Evolutionary conservation across 1,140 invertebrate species (phyloP).

Genomic region (Anoplolepis gracilipes): DNA sequence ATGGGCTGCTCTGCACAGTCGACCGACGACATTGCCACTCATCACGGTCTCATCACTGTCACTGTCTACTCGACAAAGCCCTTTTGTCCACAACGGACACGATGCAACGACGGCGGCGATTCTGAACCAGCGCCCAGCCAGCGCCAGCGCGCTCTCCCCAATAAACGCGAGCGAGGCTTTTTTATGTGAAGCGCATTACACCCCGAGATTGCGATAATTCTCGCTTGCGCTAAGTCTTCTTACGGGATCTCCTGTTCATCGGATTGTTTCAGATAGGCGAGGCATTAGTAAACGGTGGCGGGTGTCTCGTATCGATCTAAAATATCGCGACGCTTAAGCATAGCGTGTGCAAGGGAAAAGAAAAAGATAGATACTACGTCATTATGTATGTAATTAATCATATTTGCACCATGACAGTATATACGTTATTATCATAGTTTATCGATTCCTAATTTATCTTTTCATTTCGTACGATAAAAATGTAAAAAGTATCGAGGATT

Average conservation of each 20-base stretch:
- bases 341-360: not conserved
- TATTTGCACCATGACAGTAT: not conserved
- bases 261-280: slow-evolving; percentile 41
- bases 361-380: not conserved
- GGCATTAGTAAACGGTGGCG: not conserved
- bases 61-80: slow-evolving; percentile 76
- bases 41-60: slow-evolving; percentile 77
- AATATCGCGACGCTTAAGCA: slow-evolving; percentile 20
- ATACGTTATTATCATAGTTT: not conserved
- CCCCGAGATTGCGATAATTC: slow-evolving; percentile 69
- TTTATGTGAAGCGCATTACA: slow-evolving; percentile 53
- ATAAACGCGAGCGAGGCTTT: slow-evolving; percentile 67
- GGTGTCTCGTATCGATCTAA: slow-evolving; percentile 41
- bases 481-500: not conserved
- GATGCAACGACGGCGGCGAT: slow-evolving; percentile 67
- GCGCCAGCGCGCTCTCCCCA: slow-evolving; percentile 63
- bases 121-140: slow-evolving; percentile 67
- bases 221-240: slow-evolving; percentile 36
- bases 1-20: slow-evolving; percentile 75
- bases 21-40: slow-evolving; percentile 77
- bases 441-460: slow-evolving; percentile 1
- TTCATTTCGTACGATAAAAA: not conserved
- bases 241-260: slow-evolving; percentile 4
- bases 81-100: slow-evolving; percentile 70
- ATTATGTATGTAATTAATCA: slow-evolving; percentile 24